Evolutionary conservation across 1,140 invertebrate species (phyloP).

Genomic region (Lysiphlebus fabarum): DNA sequence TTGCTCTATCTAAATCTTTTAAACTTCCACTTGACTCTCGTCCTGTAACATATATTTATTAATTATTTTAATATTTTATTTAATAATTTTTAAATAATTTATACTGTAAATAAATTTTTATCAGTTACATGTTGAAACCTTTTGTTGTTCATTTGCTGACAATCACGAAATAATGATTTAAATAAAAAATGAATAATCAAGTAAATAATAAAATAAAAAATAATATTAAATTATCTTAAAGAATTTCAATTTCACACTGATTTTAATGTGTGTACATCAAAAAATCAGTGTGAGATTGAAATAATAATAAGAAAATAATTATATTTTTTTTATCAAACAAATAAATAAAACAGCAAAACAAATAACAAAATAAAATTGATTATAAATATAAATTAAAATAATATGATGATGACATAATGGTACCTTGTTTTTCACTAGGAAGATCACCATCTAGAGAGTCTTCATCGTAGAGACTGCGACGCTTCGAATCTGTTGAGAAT

Average conservation of each 20-base stretch:
- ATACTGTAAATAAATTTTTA: background rate
- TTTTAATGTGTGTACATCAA: slow-evolving; percentile 24
- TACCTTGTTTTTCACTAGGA: slow-evolving; percentile 52
- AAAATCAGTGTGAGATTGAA: too few species aligned
- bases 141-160: background rate
- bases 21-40: slow-evolving; percentile 47
- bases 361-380: too few species aligned
- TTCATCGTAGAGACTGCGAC: slow-evolving; percentile 51
- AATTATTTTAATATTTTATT: background rate
- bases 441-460: slow-evolving; percentile 53
- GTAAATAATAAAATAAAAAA: slow-evolving; percentile 4
- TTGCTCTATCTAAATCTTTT: slow-evolving; percentile 51
- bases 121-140: too few species aligned
- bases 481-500: slow-evolving; percentile 52
- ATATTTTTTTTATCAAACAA: too few species aligned
- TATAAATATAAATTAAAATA: too few species aligned
- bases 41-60: slow-evolving; percentile 34
- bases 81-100: background rate
- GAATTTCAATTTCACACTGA: slow-evolving; percentile 12
- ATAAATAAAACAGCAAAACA: too few species aligned
- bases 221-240: slow-evolving; percentile 3
- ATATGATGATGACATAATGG: slow-evolving; percentile 9
- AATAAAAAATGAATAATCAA: slow-evolving; percentile 6
- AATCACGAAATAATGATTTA: background rate
- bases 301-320: too few species aligned